Evolutionary conservation across 2,888 invertebrate species (phyloP).

Genomic region (Pammene fasciana): DNA sequence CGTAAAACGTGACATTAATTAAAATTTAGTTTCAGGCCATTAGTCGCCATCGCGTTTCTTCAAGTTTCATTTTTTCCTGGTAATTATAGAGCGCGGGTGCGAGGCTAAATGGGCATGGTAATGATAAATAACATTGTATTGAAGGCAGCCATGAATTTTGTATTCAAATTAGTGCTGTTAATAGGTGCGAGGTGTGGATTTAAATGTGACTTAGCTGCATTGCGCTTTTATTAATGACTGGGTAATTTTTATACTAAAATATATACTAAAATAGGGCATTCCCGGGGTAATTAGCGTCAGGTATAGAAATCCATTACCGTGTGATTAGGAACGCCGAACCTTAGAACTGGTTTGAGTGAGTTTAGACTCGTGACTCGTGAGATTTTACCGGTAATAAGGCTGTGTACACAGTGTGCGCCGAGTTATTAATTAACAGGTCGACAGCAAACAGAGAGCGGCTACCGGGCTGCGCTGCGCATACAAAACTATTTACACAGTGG

Average conservation of each 20-base stretch:
- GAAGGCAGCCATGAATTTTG: constrained; percentile 78
- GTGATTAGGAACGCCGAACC: constrained; percentile 74
- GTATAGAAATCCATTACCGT: constrained; percentile 59
- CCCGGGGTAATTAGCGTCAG: constrained; percentile 46
- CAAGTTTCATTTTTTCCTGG: constrained; percentile 77
- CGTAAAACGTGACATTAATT: constrained; percentile 83
- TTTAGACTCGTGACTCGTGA: constrained; percentile 80
- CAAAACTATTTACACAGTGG: constrained; percentile 72
- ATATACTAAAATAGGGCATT: constrained; percentile 40
- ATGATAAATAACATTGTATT: constrained; percentile 82
- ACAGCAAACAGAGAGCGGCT: constrained; percentile 81
- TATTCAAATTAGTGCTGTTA: constrained; percentile 80
- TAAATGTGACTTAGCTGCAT: constrained; percentile 65
- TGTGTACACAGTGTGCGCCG: constrained; percentile 79
- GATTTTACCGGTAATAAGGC: constrained; percentile 83
- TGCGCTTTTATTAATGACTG: constrained; percentile 67
- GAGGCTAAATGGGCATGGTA: constrained; percentile 78
- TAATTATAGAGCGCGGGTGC: constrained; percentile 79
- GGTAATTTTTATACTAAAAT: constrained; percentile 53
- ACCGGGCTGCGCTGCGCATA: constrained; percentile 78
- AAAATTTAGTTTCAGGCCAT: constrained; percentile 84
- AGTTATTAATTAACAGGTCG: constrained; percentile 84
- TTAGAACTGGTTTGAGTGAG: constrained; percentile 69
- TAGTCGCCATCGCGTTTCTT: constrained; percentile 82
- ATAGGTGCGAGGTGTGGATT: constrained; percentile 74